These are phyloP conservation scores for Cisticola juncidis DNA, from an alignment of 2,113 vertebrate species.

Conservation along the genomic window DNA sequence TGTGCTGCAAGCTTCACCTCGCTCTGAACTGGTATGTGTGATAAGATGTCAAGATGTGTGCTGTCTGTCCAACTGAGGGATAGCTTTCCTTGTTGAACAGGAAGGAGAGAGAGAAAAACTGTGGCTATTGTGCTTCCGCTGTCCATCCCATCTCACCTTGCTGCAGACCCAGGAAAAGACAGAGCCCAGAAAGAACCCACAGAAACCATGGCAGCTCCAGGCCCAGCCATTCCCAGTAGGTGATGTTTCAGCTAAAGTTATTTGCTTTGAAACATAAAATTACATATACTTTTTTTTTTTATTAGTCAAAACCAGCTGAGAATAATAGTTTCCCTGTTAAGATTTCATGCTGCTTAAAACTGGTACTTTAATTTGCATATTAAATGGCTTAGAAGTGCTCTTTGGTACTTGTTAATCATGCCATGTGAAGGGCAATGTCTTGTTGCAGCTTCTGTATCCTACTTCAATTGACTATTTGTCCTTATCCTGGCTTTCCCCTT, in stretches of 20 bases:
- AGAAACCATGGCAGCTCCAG: constrained; percentile 64
- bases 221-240: constrained; percentile 70
- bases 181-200: constrained; percentile 47
- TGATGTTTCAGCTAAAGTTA: constrained; percentile 54
- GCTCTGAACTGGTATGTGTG: neutral
- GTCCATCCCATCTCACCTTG: constrained; percentile 55
- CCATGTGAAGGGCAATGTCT: neutral
- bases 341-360: neutral
- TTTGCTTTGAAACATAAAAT: neutral
- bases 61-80: constrained; percentile 63
- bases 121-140: constrained; percentile 55
- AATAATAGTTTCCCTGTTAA: neutral
- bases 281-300: neutral
- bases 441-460: neutral
- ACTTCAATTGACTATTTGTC: neutral
- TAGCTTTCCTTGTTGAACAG: constrained; percentile 78
- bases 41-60: constrained; percentile 51
- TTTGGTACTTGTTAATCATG: neutral
- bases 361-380: neutral
- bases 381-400: neutral
- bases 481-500: neutral
- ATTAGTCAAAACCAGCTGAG: neutral
- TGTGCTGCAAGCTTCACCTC: neutral
- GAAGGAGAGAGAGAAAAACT: constrained; percentile 72
- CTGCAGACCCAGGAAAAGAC: constrained; percentile 51